These are phyloP conservation scores for Cephus spinipes DNA, from an alignment of 2,888 invertebrate genomes.

Conservation along the genomic window DNA sequence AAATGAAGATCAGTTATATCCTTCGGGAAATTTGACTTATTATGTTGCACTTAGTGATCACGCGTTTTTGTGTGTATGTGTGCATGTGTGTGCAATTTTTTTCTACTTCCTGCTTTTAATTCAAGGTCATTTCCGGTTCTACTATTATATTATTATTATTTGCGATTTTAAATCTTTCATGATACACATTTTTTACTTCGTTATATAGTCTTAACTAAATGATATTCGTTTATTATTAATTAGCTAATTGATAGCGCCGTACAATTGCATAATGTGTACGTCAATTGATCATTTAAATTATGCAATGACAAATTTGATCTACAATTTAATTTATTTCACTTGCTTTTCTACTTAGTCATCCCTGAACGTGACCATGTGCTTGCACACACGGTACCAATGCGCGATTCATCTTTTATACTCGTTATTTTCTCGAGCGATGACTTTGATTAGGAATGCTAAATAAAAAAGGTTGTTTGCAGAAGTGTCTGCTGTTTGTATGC, in stretches of 20 bases:
- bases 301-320: neutral
- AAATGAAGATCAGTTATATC: constrained; percentile 5
- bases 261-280: too few species aligned
- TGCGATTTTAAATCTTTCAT: neutral
- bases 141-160: neutral
- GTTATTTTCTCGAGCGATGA: neutral
- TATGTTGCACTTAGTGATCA: constrained; percentile 1
- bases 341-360: neutral
- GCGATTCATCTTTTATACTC: neutral
- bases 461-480: neutral
- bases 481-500: neutral
- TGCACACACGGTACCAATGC: too few species aligned
- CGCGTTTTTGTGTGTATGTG: constrained; percentile 7
- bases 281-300: neutral
- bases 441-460: neutral
- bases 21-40: neutral
- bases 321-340: neutral
- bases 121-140: neutral
- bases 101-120: neutral
- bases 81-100: constrained; percentile 3
- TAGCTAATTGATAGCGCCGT: neutral
- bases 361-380: neutral
- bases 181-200: neutral
- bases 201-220: neutral
- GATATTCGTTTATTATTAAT: neutral